Base-by-base conservation (phyloP, 1,140 invertebrate species). In the Augochlora pura region DNA sequence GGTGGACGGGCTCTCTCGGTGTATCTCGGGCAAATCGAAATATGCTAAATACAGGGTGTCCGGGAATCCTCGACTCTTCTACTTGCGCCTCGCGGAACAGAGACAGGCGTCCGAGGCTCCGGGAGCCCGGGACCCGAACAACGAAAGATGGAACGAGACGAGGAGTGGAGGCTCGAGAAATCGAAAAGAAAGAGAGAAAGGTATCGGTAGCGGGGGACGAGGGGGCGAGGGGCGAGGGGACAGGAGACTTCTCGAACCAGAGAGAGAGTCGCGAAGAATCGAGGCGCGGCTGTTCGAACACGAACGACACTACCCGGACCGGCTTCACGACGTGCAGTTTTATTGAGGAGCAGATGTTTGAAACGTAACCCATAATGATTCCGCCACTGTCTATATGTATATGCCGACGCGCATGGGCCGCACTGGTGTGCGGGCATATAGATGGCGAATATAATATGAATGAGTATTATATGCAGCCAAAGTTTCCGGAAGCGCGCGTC, bases 231-330 rank as follows among this genome's bases (percentile, higher is more conserved):
- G 39, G 4, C 18, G 46, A 12, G 8, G 42, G 6, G 6, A 32
- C 1, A 32, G 32, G 32, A 32, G 32, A 1, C 32, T 32, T 14
- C 18, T 52, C 49, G 49, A 14, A 52, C 4, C 18, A 21, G 49
- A 32, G 49, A 38, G 38, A 65, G 38, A 65, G 18, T 14, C 25
- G 54, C 59, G 72, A 68, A 59, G 66, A 77, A 80, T 72, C 76
- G 76, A 72, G 76, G 76, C 76, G 68, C 77, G 68, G 59, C 60
- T 59, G 74, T 81, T 71, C 81, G 82, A 87, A 78, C 83, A 85
- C 86, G 84, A 82, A 85, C 87, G 84, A 82, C 83, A 84, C 85
- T 86, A 82, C 80, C 79, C 80, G 83, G 82, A 87, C 86, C 85
- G 83, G 85, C 81, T 81, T 80, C 82, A 81, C 77, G 85, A 88